Conservation (phyloP, 2,113 vertebrate genomes). For the Dasyurus viverrinus region DNA sequence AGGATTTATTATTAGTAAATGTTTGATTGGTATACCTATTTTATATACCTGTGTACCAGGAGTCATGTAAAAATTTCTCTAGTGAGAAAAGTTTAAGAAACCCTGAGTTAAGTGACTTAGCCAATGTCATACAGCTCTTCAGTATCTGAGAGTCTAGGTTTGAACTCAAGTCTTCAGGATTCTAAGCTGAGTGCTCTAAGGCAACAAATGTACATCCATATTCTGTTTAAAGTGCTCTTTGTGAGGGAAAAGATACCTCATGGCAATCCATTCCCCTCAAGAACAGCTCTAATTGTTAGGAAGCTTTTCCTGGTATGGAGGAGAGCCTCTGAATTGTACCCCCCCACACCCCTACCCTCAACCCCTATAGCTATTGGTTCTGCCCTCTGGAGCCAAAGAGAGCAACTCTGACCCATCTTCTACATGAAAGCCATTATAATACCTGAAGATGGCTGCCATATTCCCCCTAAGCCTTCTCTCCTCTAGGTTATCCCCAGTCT, state of each 20-base stretch:
- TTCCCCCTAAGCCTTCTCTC: neutral
- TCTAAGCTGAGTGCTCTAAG: neutral
- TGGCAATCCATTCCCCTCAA: neutral
- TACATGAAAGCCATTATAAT: neutral
- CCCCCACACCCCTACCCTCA: too few species aligned
- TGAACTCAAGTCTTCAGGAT: neutral
- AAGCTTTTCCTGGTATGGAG: neutral
- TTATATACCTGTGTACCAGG: too few species aligned
- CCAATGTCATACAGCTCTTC: neutral
- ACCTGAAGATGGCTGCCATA: too few species aligned
- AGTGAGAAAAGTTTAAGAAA: too few species aligned
- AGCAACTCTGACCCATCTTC: neutral
- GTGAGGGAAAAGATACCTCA: neutral
- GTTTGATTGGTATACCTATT: too few species aligned
- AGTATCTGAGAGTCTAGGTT: neutral
- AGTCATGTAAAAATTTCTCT: too few species aligned
- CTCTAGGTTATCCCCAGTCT: too few species aligned
- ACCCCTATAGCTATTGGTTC: neutral
- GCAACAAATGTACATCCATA: neutral
- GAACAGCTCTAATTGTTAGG: neutral
- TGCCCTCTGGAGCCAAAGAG: neutral
- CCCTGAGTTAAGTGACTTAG: neutral
- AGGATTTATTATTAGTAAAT: too few species aligned
- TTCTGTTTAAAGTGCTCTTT: neutral
- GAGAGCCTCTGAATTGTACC: neutral